phyloP scores from a whole-genome alignment of 2,797 vertebrate genomes.

The Eospalax fontanierii region DNA sequence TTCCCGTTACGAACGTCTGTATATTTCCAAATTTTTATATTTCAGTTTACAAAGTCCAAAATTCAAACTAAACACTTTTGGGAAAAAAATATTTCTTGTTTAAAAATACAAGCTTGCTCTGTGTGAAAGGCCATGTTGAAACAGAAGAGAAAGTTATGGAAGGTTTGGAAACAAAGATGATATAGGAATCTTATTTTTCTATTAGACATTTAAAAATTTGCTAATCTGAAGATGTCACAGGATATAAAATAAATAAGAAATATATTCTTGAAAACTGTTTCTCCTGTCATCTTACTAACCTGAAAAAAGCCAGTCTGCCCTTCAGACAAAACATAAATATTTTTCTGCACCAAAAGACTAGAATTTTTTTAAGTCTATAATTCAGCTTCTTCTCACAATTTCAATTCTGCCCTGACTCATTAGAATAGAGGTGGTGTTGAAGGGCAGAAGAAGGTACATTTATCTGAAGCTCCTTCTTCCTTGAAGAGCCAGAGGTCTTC shows the following conservation, averaged over 20 bases:
- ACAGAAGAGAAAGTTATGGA: neutral
- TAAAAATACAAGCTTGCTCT: neutral
- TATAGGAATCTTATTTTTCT: neutral
- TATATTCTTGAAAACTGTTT: neutral
- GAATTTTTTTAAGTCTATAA: neutral
- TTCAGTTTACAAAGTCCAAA: neutral
- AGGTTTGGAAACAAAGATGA: no score
- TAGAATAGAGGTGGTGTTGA: neutral
- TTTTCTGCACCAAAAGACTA: neutral
- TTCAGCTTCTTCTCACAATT: slow-evolving; percentile 14
- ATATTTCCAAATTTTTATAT: neutral
- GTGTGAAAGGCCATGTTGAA: neutral
- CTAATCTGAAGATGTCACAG: neutral
- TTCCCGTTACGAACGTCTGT: no score
- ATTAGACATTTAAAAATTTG: neutral
- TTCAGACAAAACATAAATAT: neutral
- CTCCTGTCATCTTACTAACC: neutral
- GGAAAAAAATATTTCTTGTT: neutral
- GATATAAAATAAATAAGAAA: neutral
- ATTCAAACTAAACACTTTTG: neutral
- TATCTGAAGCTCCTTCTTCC: neutral
- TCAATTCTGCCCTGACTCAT: neutral
- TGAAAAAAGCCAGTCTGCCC: neutral
- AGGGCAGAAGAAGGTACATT: neutral
- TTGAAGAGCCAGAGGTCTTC: neutral